phyloP scores from a whole-genome alignment of 1,140 invertebrate species.

The Riptortus pedestris region DNA sequence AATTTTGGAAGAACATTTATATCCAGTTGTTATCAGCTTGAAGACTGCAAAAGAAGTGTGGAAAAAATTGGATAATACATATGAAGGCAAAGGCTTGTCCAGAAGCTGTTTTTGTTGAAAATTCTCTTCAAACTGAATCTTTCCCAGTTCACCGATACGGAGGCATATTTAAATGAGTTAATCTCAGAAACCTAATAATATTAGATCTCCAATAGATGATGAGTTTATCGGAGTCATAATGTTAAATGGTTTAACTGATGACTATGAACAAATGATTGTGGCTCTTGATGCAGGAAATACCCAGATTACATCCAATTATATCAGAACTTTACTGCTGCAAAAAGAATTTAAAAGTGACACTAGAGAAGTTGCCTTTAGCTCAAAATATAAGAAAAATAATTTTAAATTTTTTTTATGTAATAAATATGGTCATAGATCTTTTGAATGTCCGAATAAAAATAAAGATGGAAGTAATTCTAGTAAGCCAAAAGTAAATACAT shows the following conservation, averaged over 20 bases:
- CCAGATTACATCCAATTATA: constrained; percentile 16
- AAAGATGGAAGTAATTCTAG: background rate
- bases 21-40: constrained; percentile 2
- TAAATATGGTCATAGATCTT: constrained; percentile 9
- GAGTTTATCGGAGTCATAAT: constrained; percentile 19
- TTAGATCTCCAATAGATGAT: constrained; percentile 4
- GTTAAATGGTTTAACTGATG: constrained; percentile 4
- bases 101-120: background rate
- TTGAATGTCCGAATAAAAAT: background rate
- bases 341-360: background rate
- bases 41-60: constrained; percentile 4
- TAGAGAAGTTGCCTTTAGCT: background rate
- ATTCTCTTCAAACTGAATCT: constrained; percentile 12
- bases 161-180: background rate
- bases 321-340: constrained; percentile 11
- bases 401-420: background rate
- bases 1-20: background rate
- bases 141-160: background rate
- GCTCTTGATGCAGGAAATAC: background rate
- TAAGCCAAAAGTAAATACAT: background rate
- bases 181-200: background rate
- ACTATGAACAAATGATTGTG: constrained; percentile 16
- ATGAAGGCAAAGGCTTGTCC: constrained; percentile 2
- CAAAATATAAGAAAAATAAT: background rate
- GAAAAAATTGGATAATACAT: constrained; percentile 14